Percentiles rank a stretch among this genome's conserved stretches.
phyloP scores from a whole-genome alignment of 2,888 invertebrate species.

The Syrphus vitripennis region DNA sequence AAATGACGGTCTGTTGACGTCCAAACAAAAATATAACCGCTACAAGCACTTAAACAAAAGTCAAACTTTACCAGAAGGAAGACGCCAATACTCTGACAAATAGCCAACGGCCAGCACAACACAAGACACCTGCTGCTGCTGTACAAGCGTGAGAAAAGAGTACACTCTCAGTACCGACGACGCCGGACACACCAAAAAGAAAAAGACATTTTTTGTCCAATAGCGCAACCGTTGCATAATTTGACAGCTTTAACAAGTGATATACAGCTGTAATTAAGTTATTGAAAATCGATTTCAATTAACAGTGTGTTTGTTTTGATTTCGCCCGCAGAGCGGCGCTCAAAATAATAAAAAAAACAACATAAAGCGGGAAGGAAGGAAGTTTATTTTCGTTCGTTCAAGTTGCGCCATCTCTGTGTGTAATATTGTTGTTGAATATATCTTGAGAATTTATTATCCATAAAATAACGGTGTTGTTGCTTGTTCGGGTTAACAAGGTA shows the following conservation, averaged over 20 bases:
- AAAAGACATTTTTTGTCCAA: not conserved
- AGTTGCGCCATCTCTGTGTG: slow-evolving; percentile 43
- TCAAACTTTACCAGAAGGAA: slow-evolving; percentile 39
- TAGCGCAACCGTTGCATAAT: slow-evolving; percentile 60
- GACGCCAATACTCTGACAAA: slow-evolving; percentile 65
- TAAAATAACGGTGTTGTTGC: slow-evolving; percentile 66
- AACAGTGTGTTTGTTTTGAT: slow-evolving; percentile 62
- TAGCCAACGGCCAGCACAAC: slow-evolving; percentile 49
- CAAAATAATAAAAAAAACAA: not conserved
- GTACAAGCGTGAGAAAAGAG: slow-evolving; percentile 56
- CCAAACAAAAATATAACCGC: not conserved
- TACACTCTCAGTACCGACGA: not conserved
- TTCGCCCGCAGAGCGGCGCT: slow-evolving; percentile 33
- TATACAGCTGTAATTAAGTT: slow-evolving; percentile 67
- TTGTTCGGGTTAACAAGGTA: slow-evolving; percentile 63
- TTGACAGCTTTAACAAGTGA: slow-evolving; percentile 63
- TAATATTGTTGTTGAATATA: slow-evolving; percentile 50
- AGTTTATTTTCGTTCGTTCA: slow-evolving; percentile 6
- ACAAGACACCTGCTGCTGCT: slow-evolving; percentile 34
- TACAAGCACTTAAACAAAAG: slow-evolving; percentile 14
- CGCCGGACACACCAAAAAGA: not conserved
- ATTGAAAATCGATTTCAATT: slow-evolving; percentile 70
- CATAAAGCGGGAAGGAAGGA: slow-evolving; percentile 25
- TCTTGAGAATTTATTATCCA: slow-evolving; percentile 55
- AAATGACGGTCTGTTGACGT: slow-evolving; percentile 17